Conservation (phyloP, 2,888 invertebrate species). For the Spodoptera exigua region DNA sequence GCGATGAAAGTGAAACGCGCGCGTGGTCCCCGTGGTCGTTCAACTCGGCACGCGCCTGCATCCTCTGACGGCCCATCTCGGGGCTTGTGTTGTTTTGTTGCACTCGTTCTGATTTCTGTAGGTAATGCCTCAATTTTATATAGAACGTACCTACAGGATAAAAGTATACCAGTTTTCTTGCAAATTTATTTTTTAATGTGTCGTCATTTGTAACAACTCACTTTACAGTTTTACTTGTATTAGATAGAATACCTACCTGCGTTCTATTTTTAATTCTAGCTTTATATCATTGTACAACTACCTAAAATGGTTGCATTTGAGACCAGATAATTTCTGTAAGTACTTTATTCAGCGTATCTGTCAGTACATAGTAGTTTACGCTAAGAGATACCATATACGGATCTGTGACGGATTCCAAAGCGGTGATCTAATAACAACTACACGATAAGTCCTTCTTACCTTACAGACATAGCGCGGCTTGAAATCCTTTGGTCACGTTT, state of each 20-base stretch:
- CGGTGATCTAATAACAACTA: constrained; percentile 68
- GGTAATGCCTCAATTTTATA: constrained; percentile 26
- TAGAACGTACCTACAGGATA: constrained; percentile 25
- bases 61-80: constrained; percentile 70
- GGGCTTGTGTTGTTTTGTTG: constrained; percentile 73
- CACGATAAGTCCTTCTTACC: constrained; percentile 43
- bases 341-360: constrained; percentile 33
- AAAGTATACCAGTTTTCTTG: constrained; percentile 1
- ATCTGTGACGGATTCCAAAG: constrained; percentile 63
- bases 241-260: constrained; percentile 26
- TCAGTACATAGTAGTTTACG: constrained; percentile 37
- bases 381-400: constrained; percentile 56
- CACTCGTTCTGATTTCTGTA: constrained; percentile 62
- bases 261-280: constrained; percentile 19
- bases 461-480: constrained; percentile 44
- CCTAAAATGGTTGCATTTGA: constrained; percentile 6
- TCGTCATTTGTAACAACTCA: constrained; percentile 21
- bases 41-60: constrained; percentile 88
- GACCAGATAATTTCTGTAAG: constrained; percentile 21
- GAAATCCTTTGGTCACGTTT: constrained; percentile 61
- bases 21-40: constrained; percentile 84
- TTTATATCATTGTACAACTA: constrained; percentile 20
- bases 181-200: constrained; percentile 2
- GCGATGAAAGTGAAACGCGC: constrained; percentile 86
- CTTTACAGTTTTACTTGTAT: constrained; percentile 32